Evolutionary conservation across 2,888 invertebrate species (phyloP).

Genomic region (Drosophila nr. perissopoda): DNA sequence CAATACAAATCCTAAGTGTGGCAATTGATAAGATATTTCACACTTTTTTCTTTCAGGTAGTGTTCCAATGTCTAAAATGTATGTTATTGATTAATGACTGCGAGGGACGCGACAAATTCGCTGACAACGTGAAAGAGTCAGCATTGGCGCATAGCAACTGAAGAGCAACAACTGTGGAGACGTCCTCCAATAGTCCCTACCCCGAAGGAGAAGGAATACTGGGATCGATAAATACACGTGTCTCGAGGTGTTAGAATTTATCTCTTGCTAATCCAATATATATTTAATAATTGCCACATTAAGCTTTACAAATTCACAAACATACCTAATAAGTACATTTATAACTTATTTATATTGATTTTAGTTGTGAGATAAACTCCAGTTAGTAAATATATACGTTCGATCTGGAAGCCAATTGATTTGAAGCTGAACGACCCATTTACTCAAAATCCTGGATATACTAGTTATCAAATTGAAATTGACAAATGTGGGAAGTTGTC

Average conservation of each 20-base stretch:
- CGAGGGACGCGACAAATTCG: background rate
- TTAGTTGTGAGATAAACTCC: background rate
- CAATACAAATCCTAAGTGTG: background rate
- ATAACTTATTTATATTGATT: background rate
- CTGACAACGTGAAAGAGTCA: background rate
- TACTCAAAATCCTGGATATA: slow-evolving; percentile 1
- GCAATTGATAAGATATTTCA: background rate
- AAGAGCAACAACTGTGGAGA: background rate
- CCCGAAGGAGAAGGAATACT: background rate
- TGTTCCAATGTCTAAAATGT: background rate
- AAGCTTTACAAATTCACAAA: background rate
- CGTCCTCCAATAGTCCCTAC: background rate
- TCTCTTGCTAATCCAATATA: background rate
- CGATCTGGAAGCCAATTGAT: slow-evolving; percentile 1
- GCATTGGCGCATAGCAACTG: background rate
- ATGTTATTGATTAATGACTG: background rate
- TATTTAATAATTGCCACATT: background rate
- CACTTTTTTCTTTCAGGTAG: background rate
- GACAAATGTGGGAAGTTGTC: slow-evolving; percentile 19
- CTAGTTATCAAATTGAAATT: slow-evolving; percentile 21
- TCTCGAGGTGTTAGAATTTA: background rate
- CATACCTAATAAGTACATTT: background rate
- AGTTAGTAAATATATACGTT: background rate
- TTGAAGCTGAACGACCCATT: background rate
- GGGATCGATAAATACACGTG: background rate